A percentile compares a stretch with the other conserved stretches of the same genome.
Evolutionary conservation across 1,140 invertebrate species (phyloP).

Genomic region (Gryon sp.): DNA sequence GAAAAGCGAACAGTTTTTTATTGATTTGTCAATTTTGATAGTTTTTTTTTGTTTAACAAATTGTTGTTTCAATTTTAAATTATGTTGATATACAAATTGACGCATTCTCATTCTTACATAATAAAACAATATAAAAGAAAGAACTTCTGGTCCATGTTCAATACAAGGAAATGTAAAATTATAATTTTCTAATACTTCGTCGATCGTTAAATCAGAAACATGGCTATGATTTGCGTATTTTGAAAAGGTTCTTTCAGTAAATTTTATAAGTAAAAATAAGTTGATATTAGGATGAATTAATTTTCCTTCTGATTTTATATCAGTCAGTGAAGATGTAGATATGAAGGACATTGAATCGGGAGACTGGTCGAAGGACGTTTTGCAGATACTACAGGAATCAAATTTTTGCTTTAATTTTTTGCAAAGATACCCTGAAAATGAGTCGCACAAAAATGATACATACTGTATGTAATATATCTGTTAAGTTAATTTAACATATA

Average conservation of each 20-base stretch:
- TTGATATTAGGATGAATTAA: conserved; percentile 7
- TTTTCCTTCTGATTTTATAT: conserved; percentile 6
- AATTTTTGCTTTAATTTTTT: background rate
- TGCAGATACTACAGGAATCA: background rate
- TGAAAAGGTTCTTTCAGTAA: conserved; percentile 12
- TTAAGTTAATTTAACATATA: no score
- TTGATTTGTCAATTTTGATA: background rate
- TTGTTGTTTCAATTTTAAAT: conserved; percentile 2
- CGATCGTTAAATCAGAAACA: conserved; percentile 14
- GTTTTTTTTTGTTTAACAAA: conserved; percentile 8
- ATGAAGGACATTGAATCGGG: background rate
- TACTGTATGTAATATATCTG: no score
- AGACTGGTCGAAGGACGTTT: background rate
- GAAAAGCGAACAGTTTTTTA: no score
- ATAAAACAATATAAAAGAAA: conserved; percentile 5
- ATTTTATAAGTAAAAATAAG: conserved; percentile 10
- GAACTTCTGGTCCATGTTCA: background rate
- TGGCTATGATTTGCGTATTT: conserved; percentile 1
- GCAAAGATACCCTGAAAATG: conserved; percentile 6
- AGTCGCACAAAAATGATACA: no score
- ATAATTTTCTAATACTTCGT: conserved; percentile 18
- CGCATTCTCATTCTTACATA: conserved; percentile 20
- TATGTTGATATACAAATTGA: conserved; percentile 9
- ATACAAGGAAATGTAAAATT: conserved; percentile 14
- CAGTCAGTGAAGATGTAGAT: background rate